Evolutionary conservation across 2,797 vertebrate genomes (phyloP).

Genomic region (Phataginus tetradactyla): DNA sequence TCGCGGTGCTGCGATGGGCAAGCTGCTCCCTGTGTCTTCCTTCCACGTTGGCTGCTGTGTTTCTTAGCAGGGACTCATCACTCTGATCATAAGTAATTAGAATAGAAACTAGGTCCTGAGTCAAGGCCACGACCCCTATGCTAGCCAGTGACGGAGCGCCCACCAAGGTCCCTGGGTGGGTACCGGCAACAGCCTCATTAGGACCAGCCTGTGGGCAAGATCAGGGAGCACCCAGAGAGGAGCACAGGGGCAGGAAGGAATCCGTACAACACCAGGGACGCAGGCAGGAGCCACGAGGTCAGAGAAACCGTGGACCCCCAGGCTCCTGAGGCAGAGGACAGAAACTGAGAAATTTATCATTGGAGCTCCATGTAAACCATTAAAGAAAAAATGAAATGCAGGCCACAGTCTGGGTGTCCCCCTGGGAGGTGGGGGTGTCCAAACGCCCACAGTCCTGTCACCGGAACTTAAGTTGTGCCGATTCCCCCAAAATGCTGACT

Average conservation of each 20-base stretch:
- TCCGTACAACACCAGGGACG: too few relatives aligned
- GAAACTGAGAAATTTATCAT: too few relatives aligned
- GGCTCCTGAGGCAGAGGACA: not conserved
- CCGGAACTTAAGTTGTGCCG: not conserved
- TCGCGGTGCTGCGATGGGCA: not conserved
- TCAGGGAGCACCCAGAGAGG: not conserved
- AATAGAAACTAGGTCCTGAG: not conserved
- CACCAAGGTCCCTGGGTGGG: not conserved
- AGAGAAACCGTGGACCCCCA: not conserved
- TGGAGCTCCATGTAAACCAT: too few relatives aligned
- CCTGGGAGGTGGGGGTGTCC: not conserved
- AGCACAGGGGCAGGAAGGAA: not conserved
- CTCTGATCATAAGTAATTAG: not conserved
- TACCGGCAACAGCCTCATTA: not conserved
- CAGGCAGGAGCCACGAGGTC: not conserved
- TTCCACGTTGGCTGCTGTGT: not conserved
- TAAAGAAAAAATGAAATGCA: not conserved
- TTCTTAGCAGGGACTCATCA: not conserved
- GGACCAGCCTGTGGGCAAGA: not conserved
- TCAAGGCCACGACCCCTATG: not conserved
- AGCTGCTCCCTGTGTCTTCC: not conserved
- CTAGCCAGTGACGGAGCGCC: not conserved
- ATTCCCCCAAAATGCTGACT: not conserved
- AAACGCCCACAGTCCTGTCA: not conserved
- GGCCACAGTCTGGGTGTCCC: not conserved